phyloP scores from a whole-genome alignment of 2,888 invertebrate genomes.

The Malachius bipustulatus region DNA sequence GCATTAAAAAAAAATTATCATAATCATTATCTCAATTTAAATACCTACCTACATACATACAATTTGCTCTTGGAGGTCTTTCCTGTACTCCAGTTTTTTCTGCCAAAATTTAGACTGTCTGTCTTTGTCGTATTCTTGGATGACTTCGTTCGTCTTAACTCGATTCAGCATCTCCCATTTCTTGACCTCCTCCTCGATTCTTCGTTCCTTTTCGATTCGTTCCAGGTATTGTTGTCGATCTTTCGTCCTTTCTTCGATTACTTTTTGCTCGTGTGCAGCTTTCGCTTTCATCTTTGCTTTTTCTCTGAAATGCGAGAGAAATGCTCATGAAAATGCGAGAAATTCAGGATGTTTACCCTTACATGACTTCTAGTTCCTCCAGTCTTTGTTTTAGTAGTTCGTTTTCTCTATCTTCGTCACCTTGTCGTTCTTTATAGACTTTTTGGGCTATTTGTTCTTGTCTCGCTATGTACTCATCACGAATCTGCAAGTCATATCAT shows the following conservation, averaged over 20 bases:
- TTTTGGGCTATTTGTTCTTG: too few relatives aligned
- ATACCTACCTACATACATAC: neutral
- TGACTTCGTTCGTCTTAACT: conserved; percentile 1
- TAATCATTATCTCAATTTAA: too few relatives aligned
- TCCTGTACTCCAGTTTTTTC: neutral
- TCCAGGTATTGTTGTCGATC: conserved; percentile 1
- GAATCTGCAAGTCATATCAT: too few relatives aligned
- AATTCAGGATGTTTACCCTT: too few relatives aligned
- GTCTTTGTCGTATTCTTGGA: conserved; percentile 1
- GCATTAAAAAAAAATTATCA: too few relatives aligned
- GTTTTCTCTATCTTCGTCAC: neutral
- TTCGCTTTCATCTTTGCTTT: neutral
- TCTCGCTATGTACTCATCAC: too few relatives aligned
- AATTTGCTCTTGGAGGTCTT: neutral
- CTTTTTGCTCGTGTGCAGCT: neutral
- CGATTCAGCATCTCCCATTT: conserved; percentile 2
- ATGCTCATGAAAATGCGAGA: too few relatives aligned
- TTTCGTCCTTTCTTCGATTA: neutral
- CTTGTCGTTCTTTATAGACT: neutral
- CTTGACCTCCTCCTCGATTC: neutral
- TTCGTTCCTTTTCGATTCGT: conserved; percentile 2
- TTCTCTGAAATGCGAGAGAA: conserved; percentile 1
- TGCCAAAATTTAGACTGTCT: neutral
- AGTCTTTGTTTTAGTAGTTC: neutral
- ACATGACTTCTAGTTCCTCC: neutral